Conservation (phyloP, 2,797 vertebrate species). For the Pampus argenteus region DNA sequence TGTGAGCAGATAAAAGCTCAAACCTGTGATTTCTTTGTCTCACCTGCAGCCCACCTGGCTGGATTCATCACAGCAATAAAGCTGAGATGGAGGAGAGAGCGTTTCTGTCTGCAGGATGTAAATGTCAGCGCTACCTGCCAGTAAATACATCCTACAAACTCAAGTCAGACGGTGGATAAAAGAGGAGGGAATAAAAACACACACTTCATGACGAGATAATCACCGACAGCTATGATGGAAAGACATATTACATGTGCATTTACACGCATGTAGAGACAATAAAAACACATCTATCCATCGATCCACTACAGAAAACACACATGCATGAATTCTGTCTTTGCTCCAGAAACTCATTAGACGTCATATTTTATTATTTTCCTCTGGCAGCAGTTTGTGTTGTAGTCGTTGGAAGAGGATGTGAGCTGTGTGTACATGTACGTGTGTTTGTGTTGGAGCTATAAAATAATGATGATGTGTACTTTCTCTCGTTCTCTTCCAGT, state of each 20-base stretch:
- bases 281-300: too few species aligned
- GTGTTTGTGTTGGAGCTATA: not conserved
- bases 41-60: slow-evolving; percentile 29
- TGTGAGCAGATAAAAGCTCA: not conserved
- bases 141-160: slow-evolving; percentile 2
- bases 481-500: not conserved
- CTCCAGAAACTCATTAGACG: slow-evolving; percentile 10
- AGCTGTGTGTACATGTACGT: not conserved
- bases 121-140: slow-evolving; percentile 23
- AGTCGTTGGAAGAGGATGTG: not conserved
- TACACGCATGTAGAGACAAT: not conserved
- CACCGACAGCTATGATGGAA: too few species aligned
- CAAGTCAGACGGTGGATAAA: not conserved
- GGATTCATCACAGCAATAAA: slow-evolving; percentile 19
- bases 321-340: too few species aligned
- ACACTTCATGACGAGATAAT: not conserved
- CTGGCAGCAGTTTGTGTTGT: not conserved
- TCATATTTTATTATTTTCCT: too few species aligned
- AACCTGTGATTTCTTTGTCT: not conserved
- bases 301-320: not conserved
- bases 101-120: slow-evolving; percentile 8
- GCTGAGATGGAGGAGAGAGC: not conserved
- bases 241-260: too few species aligned
- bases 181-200: too few species aligned
- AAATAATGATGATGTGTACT: not conserved